These are phyloP conservation scores for Margarornis squamiger DNA, from an alignment of 2,797 vertebrate genomes.

Conservation along the genomic window DNA sequence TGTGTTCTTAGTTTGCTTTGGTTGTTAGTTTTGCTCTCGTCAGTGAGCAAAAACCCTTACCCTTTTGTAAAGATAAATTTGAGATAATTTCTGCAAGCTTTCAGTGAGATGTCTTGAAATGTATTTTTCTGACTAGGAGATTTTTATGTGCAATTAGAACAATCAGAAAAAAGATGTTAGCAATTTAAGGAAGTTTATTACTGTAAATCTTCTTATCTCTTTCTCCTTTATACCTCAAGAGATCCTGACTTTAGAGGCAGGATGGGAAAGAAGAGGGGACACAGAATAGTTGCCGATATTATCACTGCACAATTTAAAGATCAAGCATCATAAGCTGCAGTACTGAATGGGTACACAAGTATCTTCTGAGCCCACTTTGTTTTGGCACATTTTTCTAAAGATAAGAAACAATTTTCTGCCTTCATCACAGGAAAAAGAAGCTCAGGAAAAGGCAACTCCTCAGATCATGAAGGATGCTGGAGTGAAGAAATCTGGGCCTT, in stretches of 20 bases:
- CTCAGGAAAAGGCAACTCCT: conserved; percentile 87
- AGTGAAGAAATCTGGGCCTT: conserved; percentile 92
- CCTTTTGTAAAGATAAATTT: background rate
- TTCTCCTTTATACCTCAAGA: background rate
- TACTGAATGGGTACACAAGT: background rate
- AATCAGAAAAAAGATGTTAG: background rate
- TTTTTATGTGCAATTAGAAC: background rate
- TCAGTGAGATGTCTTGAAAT: background rate
- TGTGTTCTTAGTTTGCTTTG: background rate
- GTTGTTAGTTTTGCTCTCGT: background rate
- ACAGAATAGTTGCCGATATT: background rate
- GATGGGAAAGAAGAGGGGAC: background rate
- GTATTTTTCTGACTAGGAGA: background rate
- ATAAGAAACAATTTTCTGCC: conserved; percentile 28
- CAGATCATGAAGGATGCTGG: conserved; percentile 94
- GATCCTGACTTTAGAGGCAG: background rate
- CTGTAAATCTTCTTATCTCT: background rate
- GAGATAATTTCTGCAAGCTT: background rate
- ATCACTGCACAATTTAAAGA: background rate
- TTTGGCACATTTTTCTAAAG: background rate
- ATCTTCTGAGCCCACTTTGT: background rate
- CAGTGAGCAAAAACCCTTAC: background rate
- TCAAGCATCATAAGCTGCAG: background rate
- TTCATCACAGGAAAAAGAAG: conserved; percentile 89
- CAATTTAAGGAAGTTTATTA: background rate